Conservation (phyloP, 2,888 invertebrate species). For the Cephus nigrinus region DNA sequence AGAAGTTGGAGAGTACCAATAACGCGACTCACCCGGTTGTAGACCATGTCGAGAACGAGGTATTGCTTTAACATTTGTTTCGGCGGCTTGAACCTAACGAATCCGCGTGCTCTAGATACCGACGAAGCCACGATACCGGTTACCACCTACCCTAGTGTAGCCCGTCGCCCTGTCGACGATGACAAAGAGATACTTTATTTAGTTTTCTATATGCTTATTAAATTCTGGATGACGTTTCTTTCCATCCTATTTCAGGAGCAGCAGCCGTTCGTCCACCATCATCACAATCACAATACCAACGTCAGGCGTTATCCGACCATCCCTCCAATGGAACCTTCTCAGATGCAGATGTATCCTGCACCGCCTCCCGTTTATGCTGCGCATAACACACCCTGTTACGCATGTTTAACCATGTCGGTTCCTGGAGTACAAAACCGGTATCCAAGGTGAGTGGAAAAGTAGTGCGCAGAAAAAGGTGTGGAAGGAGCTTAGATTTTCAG, state of each 20-base stretch:
- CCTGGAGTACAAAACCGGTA: constrained; percentile 59
- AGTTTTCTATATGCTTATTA: constrained; percentile 18
- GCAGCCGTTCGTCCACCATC: constrained; percentile 31
- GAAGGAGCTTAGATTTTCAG: background rate
- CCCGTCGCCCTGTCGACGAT: constrained; percentile 9
- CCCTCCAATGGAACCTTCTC: constrained; percentile 54
- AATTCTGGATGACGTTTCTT: constrained; percentile 2
- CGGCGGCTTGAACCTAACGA: background rate
- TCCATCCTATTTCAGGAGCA: constrained; percentile 14
- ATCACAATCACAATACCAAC: constrained; percentile 49
- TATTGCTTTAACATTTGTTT: constrained; percentile 26
- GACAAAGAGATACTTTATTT: constrained; percentile 16
- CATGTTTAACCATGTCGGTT: constrained; percentile 60
- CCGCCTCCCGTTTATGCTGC: constrained; percentile 59
- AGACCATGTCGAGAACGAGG: constrained; percentile 55
- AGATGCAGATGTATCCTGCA: constrained; percentile 59
- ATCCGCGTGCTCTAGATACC: background rate
- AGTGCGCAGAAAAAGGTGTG: background rate
- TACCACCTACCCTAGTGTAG: background rate
- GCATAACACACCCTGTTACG: constrained; percentile 58
- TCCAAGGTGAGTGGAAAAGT: constrained; percentile 47
- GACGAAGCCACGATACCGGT: background rate
- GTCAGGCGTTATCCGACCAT: constrained; percentile 58
- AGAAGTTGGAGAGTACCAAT: constrained; percentile 51
- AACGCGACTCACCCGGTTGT: constrained; percentile 41